Conservation (phyloP, 2,113 vertebrate genomes). For the Ictalurus furcatus region DNA sequence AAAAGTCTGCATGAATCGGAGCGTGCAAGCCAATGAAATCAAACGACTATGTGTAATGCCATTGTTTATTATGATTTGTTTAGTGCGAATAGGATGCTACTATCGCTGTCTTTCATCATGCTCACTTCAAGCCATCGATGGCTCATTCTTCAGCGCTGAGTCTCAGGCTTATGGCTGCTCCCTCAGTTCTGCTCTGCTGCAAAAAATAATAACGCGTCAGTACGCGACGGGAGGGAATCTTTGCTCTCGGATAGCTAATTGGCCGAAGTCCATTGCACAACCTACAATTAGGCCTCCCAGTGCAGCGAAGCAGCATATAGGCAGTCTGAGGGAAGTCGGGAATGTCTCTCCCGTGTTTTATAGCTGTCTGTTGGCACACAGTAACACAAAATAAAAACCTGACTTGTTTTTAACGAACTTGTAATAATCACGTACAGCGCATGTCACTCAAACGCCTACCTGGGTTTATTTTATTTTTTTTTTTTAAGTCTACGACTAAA, state of each 20-base stretch:
- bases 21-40: neutral
- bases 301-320: constrained; percentile 33
- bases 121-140: constrained; percentile 12
- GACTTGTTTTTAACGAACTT: constrained; percentile 51
- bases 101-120: neutral
- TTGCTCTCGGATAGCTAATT: constrained; percentile 56
- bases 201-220: constrained; percentile 58
- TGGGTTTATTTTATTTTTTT: constrained; percentile 25
- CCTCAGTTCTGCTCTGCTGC: constrained; percentile 56
- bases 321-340: constrained; percentile 35
- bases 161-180: constrained; percentile 24
- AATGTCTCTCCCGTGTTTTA: constrained; percentile 48
- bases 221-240: constrained; percentile 51
- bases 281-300: constrained; percentile 57
- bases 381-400: constrained; percentile 44
- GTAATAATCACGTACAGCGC: constrained; percentile 37
- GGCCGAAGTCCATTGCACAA: constrained; percentile 54
- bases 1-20: constrained; percentile 11
- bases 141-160: constrained; percentile 31
- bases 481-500: constrained; percentile 12
- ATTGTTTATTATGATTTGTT: constrained; percentile 10
- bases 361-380: constrained; percentile 54
- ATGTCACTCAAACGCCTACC: constrained; percentile 38
- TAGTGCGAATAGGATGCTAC: neutral
- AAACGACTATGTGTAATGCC: neutral